phyloP scores from a whole-genome alignment of 2,113 vertebrate genomes.

The Rhodinocichla rosea region DNA sequence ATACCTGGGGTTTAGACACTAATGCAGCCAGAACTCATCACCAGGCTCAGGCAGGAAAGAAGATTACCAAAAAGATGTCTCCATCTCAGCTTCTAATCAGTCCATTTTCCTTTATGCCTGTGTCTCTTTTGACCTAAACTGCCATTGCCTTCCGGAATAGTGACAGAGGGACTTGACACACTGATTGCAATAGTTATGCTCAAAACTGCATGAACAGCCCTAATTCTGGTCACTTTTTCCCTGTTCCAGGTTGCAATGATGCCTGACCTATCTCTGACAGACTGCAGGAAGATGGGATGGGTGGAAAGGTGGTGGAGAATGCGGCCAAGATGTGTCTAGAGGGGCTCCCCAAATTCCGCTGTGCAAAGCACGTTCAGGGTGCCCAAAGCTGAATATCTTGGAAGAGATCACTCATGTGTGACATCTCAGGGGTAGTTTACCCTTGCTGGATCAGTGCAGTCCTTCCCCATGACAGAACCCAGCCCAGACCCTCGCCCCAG shows the following conservation, averaged over 20 bases:
- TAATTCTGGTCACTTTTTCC: neutral
- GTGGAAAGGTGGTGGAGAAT: neutral
- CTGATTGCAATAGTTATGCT: neutral
- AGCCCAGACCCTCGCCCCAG: neutral
- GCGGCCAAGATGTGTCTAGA: neutral
- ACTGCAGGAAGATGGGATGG: accelerated
- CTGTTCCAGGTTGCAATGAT: neutral
- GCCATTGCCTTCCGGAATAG: neutral
- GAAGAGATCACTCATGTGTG: neutral
- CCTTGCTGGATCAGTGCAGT: neutral
- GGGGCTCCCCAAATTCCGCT: neutral
- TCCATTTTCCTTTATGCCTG: neutral
- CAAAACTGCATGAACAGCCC: neutral
- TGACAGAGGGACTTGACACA: neutral
- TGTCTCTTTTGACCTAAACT: neutral
- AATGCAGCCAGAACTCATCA: neutral
- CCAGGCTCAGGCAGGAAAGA: neutral
- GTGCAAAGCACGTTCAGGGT: neutral
- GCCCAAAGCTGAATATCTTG: neutral
- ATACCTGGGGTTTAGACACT: neutral
- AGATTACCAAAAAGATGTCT: neutral
- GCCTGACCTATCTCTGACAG: neutral
- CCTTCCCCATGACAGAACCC: neutral
- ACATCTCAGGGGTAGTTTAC: neutral
- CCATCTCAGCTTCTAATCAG: neutral